Base-by-base conservation (phyloP, 1,140 invertebrate species). In the Drosophila chauvacae region DNA sequence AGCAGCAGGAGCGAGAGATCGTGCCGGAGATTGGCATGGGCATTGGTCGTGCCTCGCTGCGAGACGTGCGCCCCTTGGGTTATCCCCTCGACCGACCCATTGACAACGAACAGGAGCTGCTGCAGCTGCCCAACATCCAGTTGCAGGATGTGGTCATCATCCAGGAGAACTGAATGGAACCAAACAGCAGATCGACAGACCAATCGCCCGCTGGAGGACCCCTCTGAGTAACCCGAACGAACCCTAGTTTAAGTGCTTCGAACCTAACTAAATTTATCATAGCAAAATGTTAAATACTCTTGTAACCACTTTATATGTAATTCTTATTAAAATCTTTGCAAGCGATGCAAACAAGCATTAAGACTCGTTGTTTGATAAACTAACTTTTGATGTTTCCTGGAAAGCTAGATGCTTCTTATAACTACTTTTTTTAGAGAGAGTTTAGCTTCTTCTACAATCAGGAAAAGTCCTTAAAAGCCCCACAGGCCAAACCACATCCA, bases 81-180 rank as follows among this genome's bases (percentile, higher is more conserved):
- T 94, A 88, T 70, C 93, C 93, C 4, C 86, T 93, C n/a, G 93
- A 94, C 45, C 84, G 93, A 41, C 76, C 73, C 30, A 88, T 93
- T 28, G 69, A 77, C 45, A 77, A 82, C 59, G 77, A 92, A 33
- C 79, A 85, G 48, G 42, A 86, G 10, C 44, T 90, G 1, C 75
- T 93, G 65, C 85, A 85, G 42, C 65, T 79, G 39, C 35, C 81
- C 47, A 93, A 93, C 70, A 60, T 91, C 2, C 73, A 80, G 11
- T 56, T 93, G 20, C 64, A 92, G 58, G 91, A 93, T 60, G 87
- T 92, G 10, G 39, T 87, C 20, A 91, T 93, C 48, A 57, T 81
- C 18, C 87, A 91, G 18, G 82, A 91, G 39, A 85, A 81, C 85
- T 90, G 60, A 90, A 23, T 35, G 18, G 1, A 47, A 42, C 13